Evolutionary conservation across 2,888 invertebrate species (phyloP).

Genomic region (Chalcis sispes): DNA sequence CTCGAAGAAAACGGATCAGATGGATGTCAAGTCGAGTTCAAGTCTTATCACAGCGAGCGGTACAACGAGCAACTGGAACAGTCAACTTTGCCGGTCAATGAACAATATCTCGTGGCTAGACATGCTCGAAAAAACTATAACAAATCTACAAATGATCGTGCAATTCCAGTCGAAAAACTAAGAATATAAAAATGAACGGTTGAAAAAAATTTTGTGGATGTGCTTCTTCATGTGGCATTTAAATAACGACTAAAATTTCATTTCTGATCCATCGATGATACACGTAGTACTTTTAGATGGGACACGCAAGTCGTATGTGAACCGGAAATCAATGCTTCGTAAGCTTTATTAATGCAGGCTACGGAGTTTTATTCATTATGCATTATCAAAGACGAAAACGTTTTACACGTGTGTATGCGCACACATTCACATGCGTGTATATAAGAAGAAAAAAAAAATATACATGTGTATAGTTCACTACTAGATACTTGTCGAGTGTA

Average conservation of each 20-base stretch:
- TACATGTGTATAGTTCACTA: slow-evolving; percentile 59
- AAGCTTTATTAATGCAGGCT: slow-evolving; percentile 5
- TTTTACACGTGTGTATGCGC: slow-evolving; percentile 52
- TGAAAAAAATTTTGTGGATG: slow-evolving; percentile 26
- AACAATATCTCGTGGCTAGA: slow-evolving; percentile 74
- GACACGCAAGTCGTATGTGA: slow-evolving; percentile 21
- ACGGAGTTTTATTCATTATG: slow-evolving; percentile 34
- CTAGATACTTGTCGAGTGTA: slow-evolving; percentile 58
- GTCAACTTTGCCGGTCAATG: slow-evolving; percentile 69
- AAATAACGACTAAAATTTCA: slow-evolving; percentile 36
- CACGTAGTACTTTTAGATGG: slow-evolving; percentile 9
- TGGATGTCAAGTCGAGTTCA: slow-evolving; percentile 59
- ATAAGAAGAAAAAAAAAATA: slow-evolving; percentile 46
- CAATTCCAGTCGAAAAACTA: slow-evolving; percentile 67
- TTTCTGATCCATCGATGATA: slow-evolving; percentile 22
- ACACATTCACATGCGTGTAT: slow-evolving; percentile 52
- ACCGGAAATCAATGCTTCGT: slow-evolving; percentile 35
- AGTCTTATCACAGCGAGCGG: slow-evolving; percentile 64
- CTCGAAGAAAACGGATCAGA: slow-evolving; percentile 47
- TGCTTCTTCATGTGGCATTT: slow-evolving; percentile 48
- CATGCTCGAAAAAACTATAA: slow-evolving; percentile 74
- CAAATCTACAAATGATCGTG: slow-evolving; percentile 73
- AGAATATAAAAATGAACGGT: slow-evolving; percentile 10
- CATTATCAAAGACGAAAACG: slow-evolving; percentile 38
- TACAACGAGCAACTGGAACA: slow-evolving; percentile 66